A percentile compares a stretch with the other conserved stretches of the same genome.
Conservation (phyloP, 2,113 vertebrate species). For the Axis porcinus region DNA sequence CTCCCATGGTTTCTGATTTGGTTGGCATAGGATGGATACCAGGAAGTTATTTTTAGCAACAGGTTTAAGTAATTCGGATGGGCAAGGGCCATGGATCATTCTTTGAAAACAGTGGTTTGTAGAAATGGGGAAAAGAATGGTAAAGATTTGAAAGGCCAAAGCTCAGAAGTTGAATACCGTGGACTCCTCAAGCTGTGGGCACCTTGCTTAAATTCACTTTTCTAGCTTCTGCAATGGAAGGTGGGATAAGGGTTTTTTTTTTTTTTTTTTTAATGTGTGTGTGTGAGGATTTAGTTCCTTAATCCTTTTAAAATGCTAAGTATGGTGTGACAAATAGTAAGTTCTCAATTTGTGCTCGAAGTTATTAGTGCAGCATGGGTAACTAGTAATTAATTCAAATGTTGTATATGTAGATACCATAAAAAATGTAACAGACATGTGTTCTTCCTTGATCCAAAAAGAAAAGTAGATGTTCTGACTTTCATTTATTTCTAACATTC, state of each 20-base stretch:
- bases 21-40: background rate
- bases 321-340: background rate
- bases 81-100: background rate
- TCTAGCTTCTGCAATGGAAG: background rate
- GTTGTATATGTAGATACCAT: background rate
- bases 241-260: background rate
- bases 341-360: background rate
- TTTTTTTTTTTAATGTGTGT: background rate
- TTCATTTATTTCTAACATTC: background rate
- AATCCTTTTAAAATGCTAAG: background rate
- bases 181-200: background rate
- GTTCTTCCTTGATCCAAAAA: background rate
- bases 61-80: background rate
- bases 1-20: background rate
- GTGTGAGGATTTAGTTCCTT: background rate
- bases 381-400: background rate
- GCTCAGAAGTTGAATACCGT: background rate
- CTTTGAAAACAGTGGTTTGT: background rate
- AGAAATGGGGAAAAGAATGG: background rate
- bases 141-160: background rate
- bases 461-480: background rate
- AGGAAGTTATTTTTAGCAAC: background rate
- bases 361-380: background rate
- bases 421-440: background rate
- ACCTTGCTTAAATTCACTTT: background rate